Conservation (phyloP, 2,888 invertebrate species). For the Drosophila rubida region DNA sequence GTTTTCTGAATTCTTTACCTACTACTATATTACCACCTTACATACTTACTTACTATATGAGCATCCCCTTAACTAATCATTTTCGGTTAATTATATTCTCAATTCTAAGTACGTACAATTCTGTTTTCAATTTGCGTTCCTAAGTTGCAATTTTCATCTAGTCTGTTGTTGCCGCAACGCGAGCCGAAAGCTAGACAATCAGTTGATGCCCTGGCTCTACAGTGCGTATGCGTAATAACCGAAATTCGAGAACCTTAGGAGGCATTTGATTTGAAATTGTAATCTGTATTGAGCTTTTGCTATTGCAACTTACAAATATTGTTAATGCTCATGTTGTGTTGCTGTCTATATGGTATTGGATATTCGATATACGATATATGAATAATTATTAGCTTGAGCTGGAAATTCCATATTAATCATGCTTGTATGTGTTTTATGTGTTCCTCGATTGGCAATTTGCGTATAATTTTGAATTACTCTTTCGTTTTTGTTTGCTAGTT, state of each 20-base stretch:
- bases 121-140: constrained; percentile 35
- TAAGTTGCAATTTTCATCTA: constrained; percentile 12
- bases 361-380: constrained; percentile 33
- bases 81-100: constrained; percentile 33
- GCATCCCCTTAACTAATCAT: constrained; percentile 54
- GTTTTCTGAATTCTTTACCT: constrained; percentile 54
- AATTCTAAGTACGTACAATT: constrained; percentile 22
- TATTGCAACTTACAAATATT: constrained; percentile 37
- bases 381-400: constrained; percentile 55
- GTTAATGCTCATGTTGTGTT: constrained; percentile 62
- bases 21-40: constrained; percentile 50
- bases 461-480: constrained; percentile 33
- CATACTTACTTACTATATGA: constrained; percentile 47
- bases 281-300: constrained; percentile 39
- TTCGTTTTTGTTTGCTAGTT: constrained; percentile 20
- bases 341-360: constrained; percentile 41
- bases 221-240: constrained; percentile 49
- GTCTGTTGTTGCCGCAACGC: constrained; percentile 20
- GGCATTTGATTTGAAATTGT: constrained; percentile 22
- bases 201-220: constrained; percentile 28
- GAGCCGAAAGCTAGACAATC: constrained; percentile 20
- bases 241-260: constrained; percentile 23
- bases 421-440: constrained; percentile 64
- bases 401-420: constrained; percentile 22
- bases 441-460: constrained; percentile 63